Base-by-base conservation (phyloP, 1,140 invertebrate genomes). In the Nylanderia fulva region DNA sequence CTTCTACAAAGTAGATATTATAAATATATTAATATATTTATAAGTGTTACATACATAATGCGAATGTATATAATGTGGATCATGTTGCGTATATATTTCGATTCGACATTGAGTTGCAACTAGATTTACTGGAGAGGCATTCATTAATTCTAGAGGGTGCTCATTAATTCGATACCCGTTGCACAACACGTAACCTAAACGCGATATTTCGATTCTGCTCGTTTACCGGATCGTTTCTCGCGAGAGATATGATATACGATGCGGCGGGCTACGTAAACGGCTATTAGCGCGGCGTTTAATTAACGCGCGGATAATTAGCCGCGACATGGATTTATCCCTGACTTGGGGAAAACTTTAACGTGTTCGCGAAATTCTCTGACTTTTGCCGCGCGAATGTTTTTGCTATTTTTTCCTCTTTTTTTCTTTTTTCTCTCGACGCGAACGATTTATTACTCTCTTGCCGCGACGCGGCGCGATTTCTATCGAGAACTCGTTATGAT, bases 401-500 rank as follows among this genome's bases (percentile, higher is more conserved):
- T 8, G n/a, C 5, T 42, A 1, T 11, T 21, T 6, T 5, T 11
- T 29, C 7, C 21, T 48, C 8, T 33, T 13, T 2, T 36, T 60
- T 27, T 36, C 2, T 45, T 18, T 64, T 66, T 21, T 39, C 29
- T 29, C n/a, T 45, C 8, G n/a, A 66, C 27, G 21, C 76, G 48
- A 82, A n/a, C 54, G 66, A 39, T 71, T 21, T n/a, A 68, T 68
- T 58, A 68, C 66, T 82, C 77, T 68, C 68, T 79, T 79, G 66
- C 66, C 77, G 71, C 64, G 36, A 42, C 39, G 52, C 76, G 15
- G 48, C 66, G 36, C 18, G 77, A 82, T 82, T 71, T 82, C 77
- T 82, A 82, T 82, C 77, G 66, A 82, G 58, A 82, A 82, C 77
- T 82, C 77, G 77, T 71, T 71, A 71, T 58, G 18, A 66, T 68